phyloP scores from a whole-genome alignment of 1,140 invertebrate species.

The Camponotus vicinus region DNA sequence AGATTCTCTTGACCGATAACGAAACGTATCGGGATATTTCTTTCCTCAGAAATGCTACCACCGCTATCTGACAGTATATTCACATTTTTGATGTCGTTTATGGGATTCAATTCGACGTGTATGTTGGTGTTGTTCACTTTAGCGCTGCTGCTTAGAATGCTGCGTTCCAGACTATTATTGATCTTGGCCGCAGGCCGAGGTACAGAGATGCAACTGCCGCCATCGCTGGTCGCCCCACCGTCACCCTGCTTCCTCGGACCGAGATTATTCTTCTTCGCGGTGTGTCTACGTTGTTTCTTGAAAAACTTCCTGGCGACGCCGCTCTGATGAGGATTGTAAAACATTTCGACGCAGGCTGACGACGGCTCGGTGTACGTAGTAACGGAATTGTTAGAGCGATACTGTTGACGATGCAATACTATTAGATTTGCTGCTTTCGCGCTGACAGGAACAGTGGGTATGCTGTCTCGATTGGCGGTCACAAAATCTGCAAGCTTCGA shows the following conservation, averaged over 20 bases:
- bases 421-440: conserved; percentile 88
- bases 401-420: conserved; percentile 90
- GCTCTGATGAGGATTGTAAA: conserved; percentile 97
- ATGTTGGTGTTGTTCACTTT: conserved; percentile 94
- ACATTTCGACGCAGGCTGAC: conserved; percentile 90
- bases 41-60: conserved; percentile 84
- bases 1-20: conserved; percentile 82
- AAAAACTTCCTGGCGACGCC: conserved; percentile 97
- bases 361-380: conserved; percentile 89
- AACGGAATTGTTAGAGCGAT: conserved; percentile 90
- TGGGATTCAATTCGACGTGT: conserved; percentile 88
- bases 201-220: conserved; percentile 84
- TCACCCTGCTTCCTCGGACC: conserved; percentile 89
- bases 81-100: conserved; percentile 88
- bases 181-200: conserved; percentile 86
- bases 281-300: conserved; percentile 93
- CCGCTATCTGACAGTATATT: conserved; percentile 89
- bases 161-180: conserved; percentile 87
- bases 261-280: conserved; percentile 90
- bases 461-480: conserved; percentile 62
- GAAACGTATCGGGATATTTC: conserved; percentile 80
- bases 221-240: conserved; percentile 88
- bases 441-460: conserved; percentile 79
- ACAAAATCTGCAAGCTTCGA: conserved; percentile 77
- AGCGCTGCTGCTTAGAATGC: conserved; percentile 89